Percentiles rank a stretch among this genome's conserved stretches.
These are phyloP conservation scores for Ailuropoda melanoleuca DNA, from an alignment of 2,113 vertebrate genomes.

Conservation along the genomic window DNA sequence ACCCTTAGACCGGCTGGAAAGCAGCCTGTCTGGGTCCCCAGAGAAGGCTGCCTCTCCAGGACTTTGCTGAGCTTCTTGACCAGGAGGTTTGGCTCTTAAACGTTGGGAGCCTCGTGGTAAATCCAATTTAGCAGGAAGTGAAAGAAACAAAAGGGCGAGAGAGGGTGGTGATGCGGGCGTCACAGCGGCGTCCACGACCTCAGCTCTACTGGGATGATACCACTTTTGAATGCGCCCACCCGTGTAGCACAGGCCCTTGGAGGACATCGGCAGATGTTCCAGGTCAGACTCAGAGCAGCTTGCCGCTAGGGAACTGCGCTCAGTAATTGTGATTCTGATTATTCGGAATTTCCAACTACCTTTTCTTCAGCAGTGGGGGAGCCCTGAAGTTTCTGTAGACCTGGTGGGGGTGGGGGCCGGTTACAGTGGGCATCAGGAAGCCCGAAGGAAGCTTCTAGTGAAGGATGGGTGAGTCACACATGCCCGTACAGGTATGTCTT, in stretches of 20 bases:
- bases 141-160: neutral
- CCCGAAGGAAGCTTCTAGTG: neutral
- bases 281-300: neutral
- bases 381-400: neutral
- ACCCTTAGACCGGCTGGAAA: slow-evolving; percentile 72
- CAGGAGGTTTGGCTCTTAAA: accelerated
- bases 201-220: neutral
- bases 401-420: too few relatives aligned
- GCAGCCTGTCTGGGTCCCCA: neutral
- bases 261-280: neutral
- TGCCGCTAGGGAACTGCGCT: neutral
- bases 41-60: neutral
- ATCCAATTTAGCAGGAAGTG: neutral
- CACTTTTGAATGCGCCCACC: neutral
- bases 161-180: accelerated
- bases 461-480: accelerated
- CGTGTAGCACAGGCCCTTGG: neutral
- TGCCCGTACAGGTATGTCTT: too few relatives aligned
- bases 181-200: accelerated
- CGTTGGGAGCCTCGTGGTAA: neutral
- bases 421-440: too few relatives aligned
- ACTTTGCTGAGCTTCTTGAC: neutral
- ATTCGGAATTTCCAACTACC: neutral
- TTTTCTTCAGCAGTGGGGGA: neutral
- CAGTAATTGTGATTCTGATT: accelerated